phyloP scores from a whole-genome alignment of 2,888 invertebrate genomes.

The Oscheius onirici region DNA sequence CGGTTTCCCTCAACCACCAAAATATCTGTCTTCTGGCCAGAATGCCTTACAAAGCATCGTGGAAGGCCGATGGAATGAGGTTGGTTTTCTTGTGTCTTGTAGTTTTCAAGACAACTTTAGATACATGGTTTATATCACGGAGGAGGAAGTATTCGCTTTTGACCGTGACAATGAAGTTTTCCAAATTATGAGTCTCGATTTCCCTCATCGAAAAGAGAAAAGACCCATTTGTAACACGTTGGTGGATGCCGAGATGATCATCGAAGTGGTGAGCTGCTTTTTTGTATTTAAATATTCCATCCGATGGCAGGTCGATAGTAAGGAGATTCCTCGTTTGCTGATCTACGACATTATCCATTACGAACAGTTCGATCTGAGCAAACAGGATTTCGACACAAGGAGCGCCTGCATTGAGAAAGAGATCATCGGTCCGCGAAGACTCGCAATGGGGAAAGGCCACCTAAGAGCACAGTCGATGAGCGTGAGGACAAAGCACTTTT shows the following conservation, averaged over 20 bases:
- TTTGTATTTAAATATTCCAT: background rate
- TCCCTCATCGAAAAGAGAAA: conserved; percentile 82
- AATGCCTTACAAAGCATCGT: conserved; percentile 92
- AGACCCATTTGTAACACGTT: conserved; percentile 52
- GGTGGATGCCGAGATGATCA: conserved; percentile 69
- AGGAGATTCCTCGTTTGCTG: conserved; percentile 83
- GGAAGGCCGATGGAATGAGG: conserved; percentile 99
- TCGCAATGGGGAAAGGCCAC: conserved; percentile 78
- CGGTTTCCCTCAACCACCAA: conserved; percentile 85
- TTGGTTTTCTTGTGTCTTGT: conserved; percentile 69
- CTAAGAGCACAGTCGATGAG: conserved; percentile 53
- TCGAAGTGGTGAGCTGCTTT: too few relatives aligned
- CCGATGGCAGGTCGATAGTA: conserved; percentile 57
- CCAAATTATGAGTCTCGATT: conserved; percentile 83
- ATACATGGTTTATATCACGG: conserved; percentile 95
- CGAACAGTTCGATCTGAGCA: conserved; percentile 80
- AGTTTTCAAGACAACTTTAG: conserved; percentile 74
- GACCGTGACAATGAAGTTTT: conserved; percentile 87
- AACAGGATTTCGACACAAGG: conserved; percentile 82
- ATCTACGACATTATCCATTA: conserved; percentile 87
- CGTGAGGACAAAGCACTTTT: conserved; percentile 84
- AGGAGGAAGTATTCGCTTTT: conserved; percentile 88
- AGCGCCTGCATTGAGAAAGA: conserved; percentile 80
- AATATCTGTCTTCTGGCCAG: conserved; percentile 83
- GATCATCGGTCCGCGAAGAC: conserved; percentile 77